Base-by-base conservation (phyloP, 1,140 invertebrate species). In the Heterodera carotae region DNA sequence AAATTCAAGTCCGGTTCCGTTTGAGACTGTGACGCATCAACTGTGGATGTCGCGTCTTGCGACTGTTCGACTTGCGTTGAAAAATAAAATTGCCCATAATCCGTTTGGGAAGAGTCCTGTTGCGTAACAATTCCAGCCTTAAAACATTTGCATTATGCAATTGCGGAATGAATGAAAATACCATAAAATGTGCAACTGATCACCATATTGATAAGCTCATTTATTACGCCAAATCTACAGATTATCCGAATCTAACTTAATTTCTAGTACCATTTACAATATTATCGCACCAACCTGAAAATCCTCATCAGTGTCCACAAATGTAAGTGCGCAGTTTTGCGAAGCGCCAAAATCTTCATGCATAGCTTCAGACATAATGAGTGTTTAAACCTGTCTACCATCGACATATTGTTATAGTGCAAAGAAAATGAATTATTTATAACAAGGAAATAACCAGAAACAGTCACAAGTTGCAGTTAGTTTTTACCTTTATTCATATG, bases 1-100 rank as follows among this genome's bases (percentile, higher is more conserved):
- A 81, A 81, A 31, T 81, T 78, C 36, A 81, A n/a, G 34, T 81
- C 80, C 12, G 53, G 36, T 15, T 78, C 77, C 22, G 69, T 77
- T n/a, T 78, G 66, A 15, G 71, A 56, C 33, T 56, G 69, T 10
- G 70, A 48, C 15, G 62, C 62, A 15, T 31, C 66, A n/a, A 69
- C 39, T 12, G 77, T 66, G 7, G 66, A 75, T 5, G 72, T 31
- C 8, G 34, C 29, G 36, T 29, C 64, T 25, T 62, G 31, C 22
- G 75, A 76, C 73, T 31, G 27, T 34, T 76, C 62, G 48, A 31
- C 70, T 59, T 76, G 75, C n/a, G 64, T 60, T 8, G 71, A 59
- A 33, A 39, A 18, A 25, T 48, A 68, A 27, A 70, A 76, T 1
- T 69, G 64, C 0, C 36, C 70, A 59, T 60, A 68, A 43, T 76